Evolutionary conservation across 2,888 invertebrate species (phyloP).

Genomic region (Thumatha senex): DNA sequence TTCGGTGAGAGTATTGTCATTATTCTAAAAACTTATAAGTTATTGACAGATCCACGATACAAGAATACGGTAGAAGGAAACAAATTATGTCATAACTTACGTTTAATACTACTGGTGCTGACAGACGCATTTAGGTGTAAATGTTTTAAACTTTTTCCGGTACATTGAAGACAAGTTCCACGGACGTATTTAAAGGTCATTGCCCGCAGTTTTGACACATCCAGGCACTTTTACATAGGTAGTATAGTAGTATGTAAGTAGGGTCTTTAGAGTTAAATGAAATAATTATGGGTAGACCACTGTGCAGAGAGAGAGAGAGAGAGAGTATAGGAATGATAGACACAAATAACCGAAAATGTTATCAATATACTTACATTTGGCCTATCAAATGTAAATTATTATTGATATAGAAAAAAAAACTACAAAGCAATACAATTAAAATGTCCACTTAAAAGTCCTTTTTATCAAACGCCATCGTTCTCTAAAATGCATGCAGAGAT

Average conservation of each 20-base stretch:
- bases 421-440: no score
- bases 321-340: no score
- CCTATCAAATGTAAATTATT: no score
- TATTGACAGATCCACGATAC: constrained; percentile 22
- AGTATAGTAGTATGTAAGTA: no score
- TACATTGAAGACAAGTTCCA: constrained; percentile 9
- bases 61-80: constrained; percentile 14
- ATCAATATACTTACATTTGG: no score
- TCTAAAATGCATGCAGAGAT: constrained; percentile 72
- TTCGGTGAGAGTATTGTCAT: constrained; percentile 36
- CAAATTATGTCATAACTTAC: constrained; percentile 25
- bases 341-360: no score
- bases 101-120: constrained; percentile 21
- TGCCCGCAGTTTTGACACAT: constrained; percentile 35
- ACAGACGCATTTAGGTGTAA: constrained; percentile 19
- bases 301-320: no score
- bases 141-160: constrained; percentile 19
- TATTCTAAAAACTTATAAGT: constrained; percentile 31
- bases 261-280: no score
- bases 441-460: constrained; percentile 22
- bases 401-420: no score
- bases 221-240: no score
- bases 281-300: no score
- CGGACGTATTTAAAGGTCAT: constrained; percentile 40
- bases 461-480: constrained; percentile 42